Conservation (phyloP, 2,888 invertebrate genomes). For the Theodoxus fluviatilis region DNA sequence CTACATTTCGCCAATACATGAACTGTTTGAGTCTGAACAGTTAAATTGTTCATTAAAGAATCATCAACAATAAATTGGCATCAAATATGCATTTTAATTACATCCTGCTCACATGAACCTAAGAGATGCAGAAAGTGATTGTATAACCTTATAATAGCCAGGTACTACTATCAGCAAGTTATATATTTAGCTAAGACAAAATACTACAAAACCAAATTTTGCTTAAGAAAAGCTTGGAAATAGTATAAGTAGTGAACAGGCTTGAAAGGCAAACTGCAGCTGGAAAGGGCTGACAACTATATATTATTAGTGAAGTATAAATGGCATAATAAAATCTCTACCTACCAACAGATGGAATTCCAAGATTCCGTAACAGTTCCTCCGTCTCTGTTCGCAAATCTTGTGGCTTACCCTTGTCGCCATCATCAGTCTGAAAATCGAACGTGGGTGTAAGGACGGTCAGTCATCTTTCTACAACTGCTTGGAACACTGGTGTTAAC, state of each 20-base stretch:
- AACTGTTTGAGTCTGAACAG: too few species aligned
- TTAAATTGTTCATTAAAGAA: too few species aligned
- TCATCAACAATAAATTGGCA: too few species aligned
- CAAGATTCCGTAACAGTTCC: constrained; percentile 57
- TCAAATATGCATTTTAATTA: too few species aligned
- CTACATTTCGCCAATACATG: too few species aligned
- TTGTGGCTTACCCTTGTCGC: constrained; percentile 32
- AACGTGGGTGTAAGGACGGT: too few species aligned
- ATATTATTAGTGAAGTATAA: not conserved
- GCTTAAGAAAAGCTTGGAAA: not conserved
- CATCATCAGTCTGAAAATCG: not conserved
- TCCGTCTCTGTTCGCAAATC: constrained; percentile 54
- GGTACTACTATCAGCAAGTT: not conserved
- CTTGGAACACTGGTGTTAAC: too few species aligned
- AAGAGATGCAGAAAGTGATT: too few species aligned
- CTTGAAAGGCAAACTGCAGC: not conserved
- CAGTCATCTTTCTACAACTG: too few species aligned
- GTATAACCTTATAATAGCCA: not conserved
- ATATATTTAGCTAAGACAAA: not conserved
- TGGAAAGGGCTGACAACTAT: not conserved
- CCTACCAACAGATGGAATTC: constrained; percentile 55
- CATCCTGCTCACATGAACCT: too few species aligned
- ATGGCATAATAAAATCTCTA: constrained; percentile 4
- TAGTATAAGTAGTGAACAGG: not conserved
- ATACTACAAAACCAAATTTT: not conserved